Evolutionary conservation across 2,888 invertebrate species (phyloP).

Genomic region (Ormyrus labotus): DNA sequence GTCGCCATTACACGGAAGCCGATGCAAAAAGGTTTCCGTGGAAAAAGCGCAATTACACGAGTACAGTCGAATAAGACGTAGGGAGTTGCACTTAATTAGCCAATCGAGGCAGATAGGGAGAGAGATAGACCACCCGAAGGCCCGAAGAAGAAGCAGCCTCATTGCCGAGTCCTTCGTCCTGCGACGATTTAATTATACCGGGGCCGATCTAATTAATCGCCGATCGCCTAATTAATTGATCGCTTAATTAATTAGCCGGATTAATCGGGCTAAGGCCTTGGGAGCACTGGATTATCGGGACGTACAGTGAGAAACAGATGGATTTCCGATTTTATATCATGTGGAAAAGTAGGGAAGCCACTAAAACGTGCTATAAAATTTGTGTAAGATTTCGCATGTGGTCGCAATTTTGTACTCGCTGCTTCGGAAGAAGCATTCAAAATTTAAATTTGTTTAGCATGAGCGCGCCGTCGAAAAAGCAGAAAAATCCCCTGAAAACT

Average conservation of each 20-base stretch:
- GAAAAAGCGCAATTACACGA: conserved; percentile 48
- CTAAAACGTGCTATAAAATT: too few relatives aligned
- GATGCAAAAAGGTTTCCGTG: conserved; percentile 43
- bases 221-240: conserved; percentile 51
- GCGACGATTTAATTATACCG: conserved; percentile 53
- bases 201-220: conserved; percentile 48
- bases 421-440: too few relatives aligned
- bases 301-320: too few relatives aligned
- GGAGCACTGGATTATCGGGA: conserved; percentile 5
- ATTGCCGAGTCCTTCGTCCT: conserved; percentile 38
- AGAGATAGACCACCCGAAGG: conserved; percentile 24
- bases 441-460: too few relatives aligned
- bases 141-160: conserved; percentile 22
- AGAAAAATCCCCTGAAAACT: too few relatives aligned
- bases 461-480: too few relatives aligned
- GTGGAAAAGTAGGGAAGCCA: too few relatives aligned
- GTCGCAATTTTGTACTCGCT: too few relatives aligned
- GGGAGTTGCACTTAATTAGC: conserved; percentile 54
- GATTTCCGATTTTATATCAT: too few relatives aligned
- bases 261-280: conserved; percentile 30
- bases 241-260: conserved; percentile 55
- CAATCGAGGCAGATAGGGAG: conserved; percentile 43
- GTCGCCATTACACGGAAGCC: conserved; percentile 41
- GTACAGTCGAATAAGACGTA: conserved; percentile 45
- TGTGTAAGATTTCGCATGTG: too few relatives aligned